phyloP scores from a whole-genome alignment of 2,113 vertebrate genomes.

The Gymnogyps californianus region DNA sequence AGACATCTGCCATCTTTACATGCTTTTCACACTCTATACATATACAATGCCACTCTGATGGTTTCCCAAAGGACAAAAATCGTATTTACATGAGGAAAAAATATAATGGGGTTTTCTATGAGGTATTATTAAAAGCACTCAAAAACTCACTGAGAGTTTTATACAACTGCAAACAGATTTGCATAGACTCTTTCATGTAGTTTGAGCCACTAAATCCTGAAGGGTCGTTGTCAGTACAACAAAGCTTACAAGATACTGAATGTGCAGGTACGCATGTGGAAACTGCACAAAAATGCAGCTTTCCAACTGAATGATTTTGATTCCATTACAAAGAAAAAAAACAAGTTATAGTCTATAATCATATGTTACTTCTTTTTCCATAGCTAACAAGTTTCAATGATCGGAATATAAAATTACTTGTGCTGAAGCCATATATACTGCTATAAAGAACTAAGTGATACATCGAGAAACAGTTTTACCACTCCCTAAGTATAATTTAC shows the following conservation, averaged over 20 bases:
- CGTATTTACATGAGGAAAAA: neutral
- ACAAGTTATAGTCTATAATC: neutral
- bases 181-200: neutral
- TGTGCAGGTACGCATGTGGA: neutral
- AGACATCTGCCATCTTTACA: neutral
- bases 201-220: neutral
- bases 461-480: neutral
- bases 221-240: neutral
- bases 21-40: neutral
- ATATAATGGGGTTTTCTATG: neutral
- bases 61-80: neutral
- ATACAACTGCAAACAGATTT: neutral
- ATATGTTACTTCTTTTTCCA: neutral
- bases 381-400: neutral
- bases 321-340: neutral
- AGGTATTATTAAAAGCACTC: neutral
- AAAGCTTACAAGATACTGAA: neutral
- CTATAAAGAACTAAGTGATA: neutral
- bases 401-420: neutral
- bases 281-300: fast-evolving
- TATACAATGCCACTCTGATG: neutral
- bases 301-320: neutral
- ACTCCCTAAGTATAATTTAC: neutral
- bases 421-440: neutral
- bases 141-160: neutral